Evolutionary conservation across 2,888 invertebrate genomes (phyloP).

Genomic region (Stegophylla sp.): DNA sequence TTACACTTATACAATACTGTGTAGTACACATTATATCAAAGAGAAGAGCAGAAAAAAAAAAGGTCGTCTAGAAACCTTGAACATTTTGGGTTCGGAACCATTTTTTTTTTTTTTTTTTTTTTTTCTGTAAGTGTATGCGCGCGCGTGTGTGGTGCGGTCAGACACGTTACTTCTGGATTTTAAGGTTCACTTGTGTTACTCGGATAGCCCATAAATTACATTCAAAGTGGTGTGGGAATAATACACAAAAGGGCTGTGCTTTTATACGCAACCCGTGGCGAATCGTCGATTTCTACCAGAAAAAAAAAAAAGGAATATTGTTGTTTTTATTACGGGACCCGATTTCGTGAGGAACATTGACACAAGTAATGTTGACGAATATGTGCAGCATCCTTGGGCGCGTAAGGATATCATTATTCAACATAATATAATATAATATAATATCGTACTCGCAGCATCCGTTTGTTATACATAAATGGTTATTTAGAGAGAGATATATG

Average conservation of each 20-base stretch:
- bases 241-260: slow-evolving; percentile 30
- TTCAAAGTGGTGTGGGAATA: slow-evolving; percentile 40
- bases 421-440: too few relatives aligned
- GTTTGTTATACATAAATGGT: too few relatives aligned
- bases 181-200: slow-evolving; percentile 51
- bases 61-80: slow-evolving; percentile 43
- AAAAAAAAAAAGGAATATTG: slow-evolving; percentile 22
- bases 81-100: slow-evolving; percentile 31
- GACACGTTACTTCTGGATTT: slow-evolving; percentile 50
- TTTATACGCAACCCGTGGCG: slow-evolving; percentile 41
- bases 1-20: slow-evolving; percentile 27
- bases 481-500: background rate
- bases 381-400: slow-evolving; percentile 39
- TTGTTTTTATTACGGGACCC: slow-evolving; percentile 29
- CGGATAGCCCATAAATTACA: slow-evolving; percentile 44
- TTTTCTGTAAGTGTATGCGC: too few relatives aligned
- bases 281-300: slow-evolving; percentile 35
- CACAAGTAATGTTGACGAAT: slow-evolving; percentile 27
- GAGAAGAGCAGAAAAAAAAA: slow-evolving; percentile 27
- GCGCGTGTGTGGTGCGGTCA: slow-evolving; percentile 14
- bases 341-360: slow-evolving; percentile 24
- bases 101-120: slow-evolving; percentile 42
- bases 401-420: background rate
- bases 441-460: slow-evolving; percentile 1
- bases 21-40: background rate